Base-by-base conservation (phyloP, 2,113 vertebrate genomes). In the Pan paniscus region DNA sequence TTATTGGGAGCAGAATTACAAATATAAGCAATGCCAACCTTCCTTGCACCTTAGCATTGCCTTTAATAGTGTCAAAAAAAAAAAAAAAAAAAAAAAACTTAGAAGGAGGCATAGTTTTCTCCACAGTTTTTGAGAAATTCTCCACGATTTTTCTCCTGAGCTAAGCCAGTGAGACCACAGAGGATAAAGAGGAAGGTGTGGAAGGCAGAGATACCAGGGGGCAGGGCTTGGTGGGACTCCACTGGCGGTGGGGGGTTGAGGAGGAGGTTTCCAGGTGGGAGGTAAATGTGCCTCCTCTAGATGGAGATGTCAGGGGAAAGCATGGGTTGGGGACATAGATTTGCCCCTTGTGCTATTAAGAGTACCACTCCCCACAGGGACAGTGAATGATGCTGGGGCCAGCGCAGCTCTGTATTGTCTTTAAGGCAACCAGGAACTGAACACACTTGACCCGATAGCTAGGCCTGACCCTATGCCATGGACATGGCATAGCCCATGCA, bases 401-500 rank as follows among this genome's bases (percentile, higher is more conserved):
- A 27, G 23, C 32, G 1, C 18, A 23, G 8, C 70, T 46, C 46
- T 14, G 3, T 2, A 3, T 6, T 6, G 68, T 79, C 59, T 59
- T n/a, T 18, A 89, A 32, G 38, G 6, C 8, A 5, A n/a, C 46
- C 38, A 40, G 32, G 46, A 38, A 20, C 72, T 20, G 12, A 25
- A 23, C 32, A 2, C 12, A 10, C 35, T n/a, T 85, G 89, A 27
- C 46, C 0, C 1, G 3, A 1, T 0, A 46, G 48, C 67, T 10
- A 5, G 67, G 32, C 17, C 4, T 10, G 81, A 78, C 40, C 40
- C 40, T 40, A 40, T 40, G 40, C 40, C 40, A 40, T 40, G 88
- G 81, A 20, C 7, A 2, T 1, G 0, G 50, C 25, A 0, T 0
- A 2, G 8, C n/a, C 32, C 25, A 8, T 4, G 38, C 11, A 38